Evolutionary conservation across 2,113 vertebrate species (phyloP), one percentile per base, ranked within the genome.

Genomic region (Glaucomys volans): DNA sequence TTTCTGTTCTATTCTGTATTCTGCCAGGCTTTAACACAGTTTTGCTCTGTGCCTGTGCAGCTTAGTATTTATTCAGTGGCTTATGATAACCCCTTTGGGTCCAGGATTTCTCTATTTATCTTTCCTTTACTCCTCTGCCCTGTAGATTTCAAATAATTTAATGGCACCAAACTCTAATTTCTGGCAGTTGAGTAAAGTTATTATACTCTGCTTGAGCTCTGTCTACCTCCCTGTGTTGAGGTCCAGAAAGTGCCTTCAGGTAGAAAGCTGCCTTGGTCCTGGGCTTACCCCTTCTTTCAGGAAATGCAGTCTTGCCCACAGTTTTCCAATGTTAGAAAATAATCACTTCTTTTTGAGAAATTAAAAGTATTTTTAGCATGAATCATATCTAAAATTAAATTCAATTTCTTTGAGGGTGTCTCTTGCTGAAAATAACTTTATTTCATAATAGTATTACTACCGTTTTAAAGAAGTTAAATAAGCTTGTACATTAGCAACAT

Each of bases 381-480:
- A 87, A 14, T 83, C 79, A 40, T 80, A 40, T 22, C 74, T 89
- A 89, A 95, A 92, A 86, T 54, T 91, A 64, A 80, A 66, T 94
- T 69, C n/a, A 75, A 11, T 47, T 81, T 89, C 47, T 22, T 57
- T 77, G 10, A 93, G 13, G 7, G n/a, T 74, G 4, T 17, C 75
- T 89, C 91, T 90, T 87, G 16, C 32, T 81, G 52, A 54, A 13
- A 40, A 76, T 40, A 88, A 4, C 76, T 90, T 90, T 79, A 79
- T 91, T 42, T 59, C 30, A 71, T 89, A 50, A n/a, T 94, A 44
- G 40, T 54, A 30, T 35, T 74, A 32, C 62, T 72, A 26, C 37
- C 92, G 22, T 96, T 77, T 76, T 90, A 62, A 89, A 80, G 64
- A 87, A 86, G 32, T 88, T 40, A 94, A 85, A 76, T 8, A n/a